Evolutionary conservation across 2,797 vertebrate genomes (phyloP), one percentile per base, ranked within the genome.

Genomic region (Oryzias sinensis): DNA sequence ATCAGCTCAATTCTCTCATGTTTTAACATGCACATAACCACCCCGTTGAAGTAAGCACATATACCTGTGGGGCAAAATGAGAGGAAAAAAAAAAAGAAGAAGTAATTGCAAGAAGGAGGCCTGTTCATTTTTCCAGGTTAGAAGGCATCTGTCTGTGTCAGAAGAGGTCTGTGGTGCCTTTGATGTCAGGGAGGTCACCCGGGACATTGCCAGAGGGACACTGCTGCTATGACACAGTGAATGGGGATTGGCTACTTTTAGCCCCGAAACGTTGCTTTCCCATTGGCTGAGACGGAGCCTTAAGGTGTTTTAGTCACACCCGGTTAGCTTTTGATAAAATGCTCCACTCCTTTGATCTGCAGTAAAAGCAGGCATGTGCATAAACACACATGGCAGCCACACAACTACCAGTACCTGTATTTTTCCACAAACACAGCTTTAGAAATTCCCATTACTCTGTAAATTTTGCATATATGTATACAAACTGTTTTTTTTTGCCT

Each of bases 321-420:
- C 16, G 41, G 71, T 84, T 84, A 76, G 62, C 55, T 59, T 71
- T 74, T 80, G 74, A 82, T 79, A 74, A 87, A 87, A 81, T 76
- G 57, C 49, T 65, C 57, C 0, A 27, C 60, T 29, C 69, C 72
- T 83, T 84, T 82, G 75, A 83, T 87, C 75, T 74, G 47, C 74
- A 61, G 78, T 68, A 37, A 37, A 37, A 37, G 33, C 33, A 37
- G 9, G 33, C 33, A 37, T 51, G 15, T 14, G 53, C 7, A 17
- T 56, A 18, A 22, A 14, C 22, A 37, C 9, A 37, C 33, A 37
- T 13, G 33, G 33, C 11, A 11, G 9, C 33, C 33, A 11, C 33
- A 37, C 33, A 37, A 11, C 33, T 13, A 37, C 33, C 33, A 11
- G 33, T 6, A 27, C 27, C 6, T 7, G 5, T 37, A 37, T 37